Percentiles rank a stretch among this genome's conserved stretches.
Evolutionary conservation across 2,888 invertebrate species (phyloP).

Genomic region (Actias luna): DNA sequence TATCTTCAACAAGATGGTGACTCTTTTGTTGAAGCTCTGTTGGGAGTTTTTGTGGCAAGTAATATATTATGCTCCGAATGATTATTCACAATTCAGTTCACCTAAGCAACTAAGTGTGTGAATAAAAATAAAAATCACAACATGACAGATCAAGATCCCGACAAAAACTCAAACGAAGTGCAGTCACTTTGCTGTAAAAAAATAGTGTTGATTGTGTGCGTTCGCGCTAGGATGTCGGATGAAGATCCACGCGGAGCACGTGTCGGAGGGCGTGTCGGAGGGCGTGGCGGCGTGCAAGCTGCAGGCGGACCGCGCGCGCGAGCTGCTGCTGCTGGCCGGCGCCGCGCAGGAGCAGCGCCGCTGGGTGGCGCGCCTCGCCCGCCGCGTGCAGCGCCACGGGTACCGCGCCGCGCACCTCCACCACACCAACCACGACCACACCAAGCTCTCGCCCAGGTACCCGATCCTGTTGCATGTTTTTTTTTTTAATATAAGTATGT

Average conservation of each 20-base stretch:
- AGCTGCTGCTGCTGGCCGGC: constrained; percentile 93
- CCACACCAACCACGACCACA: constrained; percentile 73
- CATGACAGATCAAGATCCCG: no score
- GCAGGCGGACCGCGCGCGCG: constrained; percentile 97
- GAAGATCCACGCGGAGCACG: constrained; percentile 98
- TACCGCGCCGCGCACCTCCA: constrained; percentile 94
- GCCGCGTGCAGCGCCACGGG: constrained; percentile 95
- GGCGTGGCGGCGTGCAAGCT: constrained; percentile 98
- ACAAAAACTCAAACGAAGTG: no score
- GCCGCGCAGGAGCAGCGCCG: constrained; percentile 93
- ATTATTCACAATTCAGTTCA: no score
- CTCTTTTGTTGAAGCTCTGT: no score
- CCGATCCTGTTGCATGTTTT: constrained; percentile 78
- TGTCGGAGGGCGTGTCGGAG: constrained; percentile 85
- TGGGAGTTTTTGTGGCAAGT: no score
- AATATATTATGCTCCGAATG: no score
- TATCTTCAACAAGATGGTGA: no score
- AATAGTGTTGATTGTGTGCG: not conserved
- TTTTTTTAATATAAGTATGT: no score
- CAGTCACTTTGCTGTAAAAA: no score
- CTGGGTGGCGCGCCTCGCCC: constrained; percentile 95
- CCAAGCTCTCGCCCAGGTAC: constrained; percentile 59
- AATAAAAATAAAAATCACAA: no score
- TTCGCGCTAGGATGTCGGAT: constrained; percentile 91
- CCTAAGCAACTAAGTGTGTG: no score